Base-by-base conservation (phyloP, 2,888 invertebrate species). In the Leptinotarsa haldemani region DNA sequence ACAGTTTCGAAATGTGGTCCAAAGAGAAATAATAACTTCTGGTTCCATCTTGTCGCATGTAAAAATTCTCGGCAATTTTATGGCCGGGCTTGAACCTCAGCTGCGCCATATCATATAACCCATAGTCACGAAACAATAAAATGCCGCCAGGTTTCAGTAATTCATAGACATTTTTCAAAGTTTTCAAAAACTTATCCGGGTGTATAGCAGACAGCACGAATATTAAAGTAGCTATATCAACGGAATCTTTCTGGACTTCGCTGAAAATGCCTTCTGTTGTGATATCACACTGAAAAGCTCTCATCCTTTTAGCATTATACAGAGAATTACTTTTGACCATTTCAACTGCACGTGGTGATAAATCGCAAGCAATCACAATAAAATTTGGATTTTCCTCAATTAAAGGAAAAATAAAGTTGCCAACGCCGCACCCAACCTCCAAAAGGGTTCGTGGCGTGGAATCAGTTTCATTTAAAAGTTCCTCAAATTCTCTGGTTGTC, bases 31-130 rank as follows among this genome's bases (percentile, higher is more conserved):
- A 97, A 84, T 95, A 97, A 78, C 93, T 93, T 80, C 94, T 92
- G 0, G 98, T 99, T 1, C 98, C 98, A 91, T 99, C 99, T 87
- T 98, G 98, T 20, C 99, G 89, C 90, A 97, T 95, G 85, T 99
- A 99, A 81, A 97, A 95, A 85, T 97, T 95, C 3, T 98, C 97
- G 0, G 92, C 88, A 67, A 99, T 94, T 87, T 98, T 98, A 84
- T 96, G 94, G 0, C 97, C 98, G 0, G 96, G 92, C 77, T 95
- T 94, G 85, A 99, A 99, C 50, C 99, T 90, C 67, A 99, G 85
- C 89, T 98, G 98, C 0, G 99, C 96, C 94, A 98, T 96, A 86
- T 99, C 99, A 84, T 97, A 94, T 0, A 96, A 88, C 0, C 97
- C 99, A 87, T 99, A 99, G 87, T 99, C 99, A 76, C 99, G 89